Conservation (phyloP, 37 sponge, comb jelly and placozoan species). For the Halisarca cf. caerulea region DNA sequence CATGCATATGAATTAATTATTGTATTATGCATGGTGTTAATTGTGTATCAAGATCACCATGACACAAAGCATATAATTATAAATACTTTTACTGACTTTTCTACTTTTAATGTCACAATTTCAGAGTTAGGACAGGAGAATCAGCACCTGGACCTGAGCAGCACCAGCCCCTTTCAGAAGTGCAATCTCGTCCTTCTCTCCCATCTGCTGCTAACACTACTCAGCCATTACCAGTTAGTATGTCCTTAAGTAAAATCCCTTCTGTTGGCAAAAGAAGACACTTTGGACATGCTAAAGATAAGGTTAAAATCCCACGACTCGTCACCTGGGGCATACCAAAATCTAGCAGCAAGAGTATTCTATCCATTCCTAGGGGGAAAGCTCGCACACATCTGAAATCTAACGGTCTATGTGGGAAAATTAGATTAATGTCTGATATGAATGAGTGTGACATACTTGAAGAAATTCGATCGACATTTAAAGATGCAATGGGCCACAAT, state of each 20-base stretch:
- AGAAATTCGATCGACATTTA: slow-evolving; percentile 50
- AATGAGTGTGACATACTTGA: slow-evolving; percentile 8
- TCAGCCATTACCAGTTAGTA: background rate
- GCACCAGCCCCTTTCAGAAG: too few species aligned
- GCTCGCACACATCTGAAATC: slow-evolving; percentile 7
- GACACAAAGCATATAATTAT: too few species aligned
- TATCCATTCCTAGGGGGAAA: slow-evolving; percentile 15
- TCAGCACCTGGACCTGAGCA: too few species aligned
- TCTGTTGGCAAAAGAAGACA: background rate
- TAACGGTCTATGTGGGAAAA: slow-evolving; percentile 48
- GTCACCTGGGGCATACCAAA: slow-evolving; percentile 12
- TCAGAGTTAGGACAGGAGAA: too few species aligned
- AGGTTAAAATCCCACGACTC: slow-evolving; percentile 13
- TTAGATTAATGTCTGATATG: slow-evolving; percentile 34
- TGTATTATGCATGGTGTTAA: too few species aligned
- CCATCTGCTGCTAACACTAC: background rate
- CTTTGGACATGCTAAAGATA: background rate
- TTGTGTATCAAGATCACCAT: too few species aligned
- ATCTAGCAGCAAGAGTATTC: background rate
- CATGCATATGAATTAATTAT: too few species aligned
- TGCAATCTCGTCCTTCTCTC: too few species aligned
- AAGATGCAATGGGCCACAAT: slow-evolving; percentile 36
- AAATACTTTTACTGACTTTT: too few species aligned
- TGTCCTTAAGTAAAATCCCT: too few species aligned
- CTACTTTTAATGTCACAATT: too few species aligned